Conservation (phyloP, 2,797 vertebrate species). For the Schizopygopsis pylzovi region DNA sequence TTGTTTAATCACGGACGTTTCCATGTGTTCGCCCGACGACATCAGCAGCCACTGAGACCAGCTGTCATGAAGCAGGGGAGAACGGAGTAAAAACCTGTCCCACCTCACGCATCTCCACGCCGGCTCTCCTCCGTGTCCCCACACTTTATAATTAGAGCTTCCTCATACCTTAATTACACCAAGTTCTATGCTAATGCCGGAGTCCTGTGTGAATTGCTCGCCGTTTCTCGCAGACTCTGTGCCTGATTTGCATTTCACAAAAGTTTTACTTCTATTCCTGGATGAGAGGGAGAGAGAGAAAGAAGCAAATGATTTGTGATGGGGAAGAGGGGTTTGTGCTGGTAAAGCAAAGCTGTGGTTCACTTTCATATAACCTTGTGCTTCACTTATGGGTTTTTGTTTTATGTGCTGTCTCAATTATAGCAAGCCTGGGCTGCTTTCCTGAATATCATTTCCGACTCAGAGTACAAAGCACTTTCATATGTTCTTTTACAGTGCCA, state of each 20-base stretch:
- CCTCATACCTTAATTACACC: conserved; percentile 68
- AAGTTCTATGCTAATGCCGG: conserved; percentile 69
- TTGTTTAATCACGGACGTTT: conserved; percentile 41
- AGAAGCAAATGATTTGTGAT: conserved; percentile 52
- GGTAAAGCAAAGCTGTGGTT: conserved; percentile 52
- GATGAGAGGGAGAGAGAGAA: conserved; percentile 35
- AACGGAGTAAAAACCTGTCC: not conserved
- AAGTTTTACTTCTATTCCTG: conserved; percentile 63
- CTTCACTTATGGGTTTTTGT: conserved; percentile 55
- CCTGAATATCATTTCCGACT: conserved; percentile 57
- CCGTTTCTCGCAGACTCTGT: conserved; percentile 62
- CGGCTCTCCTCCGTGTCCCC: conserved; percentile 35
- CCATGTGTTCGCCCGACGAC: conserved; percentile 13
- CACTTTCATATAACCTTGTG: conserved; percentile 59
- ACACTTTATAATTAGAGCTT: conserved; percentile 67
- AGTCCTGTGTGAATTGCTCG: conserved; percentile 64
- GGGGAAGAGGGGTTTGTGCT: conserved; percentile 47
- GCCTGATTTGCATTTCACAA: conserved; percentile 67
- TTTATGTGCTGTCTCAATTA: conserved; percentile 61
- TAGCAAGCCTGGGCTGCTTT: conserved; percentile 50
- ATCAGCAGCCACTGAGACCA: conserved; percentile 27
- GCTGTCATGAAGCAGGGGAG: conserved; percentile 33
- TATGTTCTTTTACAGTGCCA: conserved; percentile 49
- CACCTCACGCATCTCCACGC: conserved; percentile 12
- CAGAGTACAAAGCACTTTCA: conserved; percentile 49